Base-by-base conservation (phyloP, 92 coral and sea anemone genomes). In the Virgularia gustaviana region DNA sequence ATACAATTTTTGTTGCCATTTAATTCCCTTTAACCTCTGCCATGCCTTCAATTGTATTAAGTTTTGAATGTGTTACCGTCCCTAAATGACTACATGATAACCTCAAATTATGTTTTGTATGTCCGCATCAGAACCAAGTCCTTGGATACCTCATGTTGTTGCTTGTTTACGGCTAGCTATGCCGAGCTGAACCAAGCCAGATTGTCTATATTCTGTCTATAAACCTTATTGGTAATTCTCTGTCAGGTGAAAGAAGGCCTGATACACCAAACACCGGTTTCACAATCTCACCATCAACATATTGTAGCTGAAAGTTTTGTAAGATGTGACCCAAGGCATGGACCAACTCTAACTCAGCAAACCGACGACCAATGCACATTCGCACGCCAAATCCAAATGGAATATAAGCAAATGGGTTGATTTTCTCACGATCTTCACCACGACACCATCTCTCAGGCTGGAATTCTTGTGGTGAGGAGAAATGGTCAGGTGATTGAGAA, bases 331-430 rank as follows among this genome's bases (percentile, higher is more conserved):
- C 58, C 30, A 52, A 3, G 30, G 6, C 3, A 1, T 22, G 1
- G 31, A 9, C 30, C 15, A 52, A 52, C 30, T 52, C 58, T 9
- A 52, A 22, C 28, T 52, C 58, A 52, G 31, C 58, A 15, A 52
- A 22, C 10, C 30, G 58, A 12, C 58, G 58, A 4, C 58, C 58
- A 11, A 52, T 9, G 13, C 58, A 52, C 58, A 52, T 52, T 52
- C 58, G 29, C 28, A 15, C 30, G 5, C 58, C 58, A 52, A 52
- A 15, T 33, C 58, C 58, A 52, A 52, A 52, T 52, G 58, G 58
- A 11, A 15, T 15, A 22, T 15, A 22, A 52, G 30, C 30, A 22
- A 52, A 52, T 12, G 29, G 29, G 31, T 52, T 15, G 28, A 52
- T 2, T 3, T 15, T 22, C 28, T 3, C 30, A 2, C 3, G 3